Conservation (phyloP, 1,140 invertebrate species). For the Melitaea cinxia region DNA sequence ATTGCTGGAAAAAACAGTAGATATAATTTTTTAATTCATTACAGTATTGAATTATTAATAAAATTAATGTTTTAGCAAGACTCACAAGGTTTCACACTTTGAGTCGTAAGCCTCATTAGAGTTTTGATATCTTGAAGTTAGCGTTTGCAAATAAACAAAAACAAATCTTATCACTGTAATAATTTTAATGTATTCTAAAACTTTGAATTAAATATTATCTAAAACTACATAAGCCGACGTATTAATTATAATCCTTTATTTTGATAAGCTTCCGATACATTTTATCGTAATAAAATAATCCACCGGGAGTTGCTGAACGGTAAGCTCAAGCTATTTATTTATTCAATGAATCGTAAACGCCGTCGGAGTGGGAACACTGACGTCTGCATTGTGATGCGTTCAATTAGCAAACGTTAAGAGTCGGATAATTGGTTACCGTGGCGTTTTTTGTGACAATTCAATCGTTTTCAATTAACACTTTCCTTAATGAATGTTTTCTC, state of each 20-base stretch:
- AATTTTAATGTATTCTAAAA: too few species aligned
- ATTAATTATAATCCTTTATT: background rate
- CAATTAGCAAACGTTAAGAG: constrained; percentile 46
- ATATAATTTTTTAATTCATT: too few species aligned
- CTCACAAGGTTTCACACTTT: too few species aligned
- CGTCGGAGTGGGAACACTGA: constrained; percentile 39
- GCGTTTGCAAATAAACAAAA: too few species aligned
- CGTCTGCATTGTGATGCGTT: constrained; percentile 45
- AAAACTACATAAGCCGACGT: background rate
- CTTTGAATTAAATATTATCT: too few species aligned
- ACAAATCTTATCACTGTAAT: too few species aligned
- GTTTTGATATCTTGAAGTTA: too few species aligned
- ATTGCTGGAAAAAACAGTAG: too few species aligned
- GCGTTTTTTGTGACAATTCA: constrained; percentile 33
- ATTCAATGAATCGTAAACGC: constrained; percentile 41
- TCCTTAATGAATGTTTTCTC: constrained; percentile 38
- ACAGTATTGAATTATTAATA: too few species aligned
- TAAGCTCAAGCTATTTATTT: constrained; percentile 40
- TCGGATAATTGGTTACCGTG: constrained; percentile 39
- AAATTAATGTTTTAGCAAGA: too few species aligned
- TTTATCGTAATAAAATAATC: constrained; percentile 2
- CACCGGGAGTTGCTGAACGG: constrained; percentile 16
- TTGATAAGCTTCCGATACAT: background rate
- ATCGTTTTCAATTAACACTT: constrained; percentile 39
- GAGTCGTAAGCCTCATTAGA: too few species aligned